Base-by-base conservation (phyloP, 2,888 invertebrate genomes). In the Acrobasis consociella region DNA sequence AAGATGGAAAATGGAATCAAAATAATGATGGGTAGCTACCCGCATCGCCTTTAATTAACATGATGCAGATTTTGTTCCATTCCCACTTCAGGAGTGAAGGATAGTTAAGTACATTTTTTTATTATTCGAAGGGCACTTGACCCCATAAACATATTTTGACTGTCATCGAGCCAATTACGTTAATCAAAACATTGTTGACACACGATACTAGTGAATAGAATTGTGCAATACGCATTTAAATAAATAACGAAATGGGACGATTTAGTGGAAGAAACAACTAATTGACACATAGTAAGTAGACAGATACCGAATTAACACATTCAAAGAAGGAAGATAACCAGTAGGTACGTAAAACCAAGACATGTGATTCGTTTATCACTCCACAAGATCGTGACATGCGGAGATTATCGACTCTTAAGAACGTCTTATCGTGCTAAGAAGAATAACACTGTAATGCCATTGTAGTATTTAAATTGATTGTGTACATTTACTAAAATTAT, bases 331-430 rank as follows among this genome's bases (percentile, higher is more conserved):
- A 5, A 17, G 60, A 62, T 58, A 53, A 39, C 49, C 38, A 46
- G 49, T 37, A 22, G 49, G 11, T 38, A 60, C 31, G 9, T 37
- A 60, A 17, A 50, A 38, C 50, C 16, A 62, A 64, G 42, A 38
- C 86, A 85, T 87, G 87, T 88, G 87, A 89, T 84, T 70, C 66
- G 71, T 80, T 88, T 86, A 87, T 87, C 87, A 82, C 79, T 79
- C 75, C 76, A 74, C 63, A 69, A 80, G 78, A 83, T 85, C 84
- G 83, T 88, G 86, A 85, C 85, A 81, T 78, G 75, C 69, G 71
- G 64, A 87, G 81, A 86, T 88, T 84, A 87, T 81, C 80, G 73
- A 68, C 74, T 68, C 70, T 73, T 65, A 42, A 53, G 50, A 50
- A 61, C 37, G 62, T 9, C 59, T 64, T 64, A 64, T 60, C 62